Evolutionary conservation across 1,140 invertebrate genomes (phyloP), one percentile per base, ranked within the genome.

Genomic region (Archivesica marissinica): DNA sequence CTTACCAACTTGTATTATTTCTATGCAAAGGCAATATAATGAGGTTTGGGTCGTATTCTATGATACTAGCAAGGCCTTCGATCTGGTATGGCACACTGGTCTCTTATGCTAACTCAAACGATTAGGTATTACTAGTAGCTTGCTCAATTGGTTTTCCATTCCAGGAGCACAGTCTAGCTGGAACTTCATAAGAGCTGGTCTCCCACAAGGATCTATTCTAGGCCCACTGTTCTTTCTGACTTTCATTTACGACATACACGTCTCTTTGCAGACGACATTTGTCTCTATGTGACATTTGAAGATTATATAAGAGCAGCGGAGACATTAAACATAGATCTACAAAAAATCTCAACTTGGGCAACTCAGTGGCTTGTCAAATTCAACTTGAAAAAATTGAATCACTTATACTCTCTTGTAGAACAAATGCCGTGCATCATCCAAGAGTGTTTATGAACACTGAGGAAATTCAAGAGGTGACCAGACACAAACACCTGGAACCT

Each of bases 401-500:
- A 3, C 38, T 83, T 9, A 30, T 79, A n/a, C 28, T 87, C 25
- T 72, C 79, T 11, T 38, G 72, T 44, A 87, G 84, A 74, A 72
- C 17, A 9, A 52, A 30, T 20, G 38, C 38, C 23, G 23, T 56
- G 20, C 2, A 23, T 17, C 68, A 83, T 64, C 35, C 47, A 7
- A 17, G 33, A 6, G 9, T 83, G 20, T 13, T 28, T 50, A 44
- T 77, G 52, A 44, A 78, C 33, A 35, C 20, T 35, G 28, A 78
- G 25, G 17, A 76, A 20, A 35, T 74, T 70, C 72, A 7, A 52
- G 44, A 61, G 25, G 80, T 72, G 2, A 25, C 54, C 2, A 30
- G 11, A 25, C 86, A 87, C 44, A 87, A 87, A 78, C 79, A 87
- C 47, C 66, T 87, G 13, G 61, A 79, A n/a, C 1, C 41, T 68